These are phyloP conservation scores for Lathronympha strigana DNA, from an alignment of 2,888 invertebrate genomes.

Conservation along the genomic window DNA sequence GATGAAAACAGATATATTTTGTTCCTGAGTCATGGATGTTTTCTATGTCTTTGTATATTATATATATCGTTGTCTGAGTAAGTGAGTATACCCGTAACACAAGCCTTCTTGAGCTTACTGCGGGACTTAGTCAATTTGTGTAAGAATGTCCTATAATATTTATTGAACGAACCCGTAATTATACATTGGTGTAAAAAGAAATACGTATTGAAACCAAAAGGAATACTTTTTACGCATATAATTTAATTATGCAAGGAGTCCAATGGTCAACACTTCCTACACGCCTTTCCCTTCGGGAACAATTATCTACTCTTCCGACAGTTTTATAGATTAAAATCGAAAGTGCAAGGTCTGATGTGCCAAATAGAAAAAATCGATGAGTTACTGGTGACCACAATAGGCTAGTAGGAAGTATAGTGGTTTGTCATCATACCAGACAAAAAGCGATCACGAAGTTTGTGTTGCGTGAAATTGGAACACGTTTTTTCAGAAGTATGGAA, in stretches of 20 bases:
- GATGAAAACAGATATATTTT: too few relatives aligned
- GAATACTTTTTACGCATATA: too few relatives aligned
- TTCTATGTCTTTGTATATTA: too few relatives aligned
- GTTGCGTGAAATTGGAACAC: conserved; percentile 79
- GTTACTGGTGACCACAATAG: conserved; percentile 62
- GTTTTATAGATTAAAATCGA: conserved; percentile 59
- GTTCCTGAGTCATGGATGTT: too few relatives aligned
- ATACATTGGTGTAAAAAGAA: neutral
- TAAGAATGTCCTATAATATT: too few relatives aligned
- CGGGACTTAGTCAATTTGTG: too few relatives aligned
- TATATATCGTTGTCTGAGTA: too few relatives aligned
- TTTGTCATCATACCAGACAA: conserved; percentile 76
- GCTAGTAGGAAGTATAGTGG: conserved; percentile 67
- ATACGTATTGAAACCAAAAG: too few relatives aligned
- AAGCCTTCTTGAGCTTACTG: too few relatives aligned
- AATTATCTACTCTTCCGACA: conserved; percentile 42
- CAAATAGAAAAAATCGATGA: conserved; percentile 65
- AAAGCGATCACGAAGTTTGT: conserved; percentile 75
- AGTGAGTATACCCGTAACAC: too few relatives aligned
- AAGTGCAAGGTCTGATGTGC: conserved; percentile 73
- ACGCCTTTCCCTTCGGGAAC: conserved; percentile 48
- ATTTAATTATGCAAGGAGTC: neutral
- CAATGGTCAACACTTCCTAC: neutral
- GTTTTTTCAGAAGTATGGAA: conserved; percentile 50
- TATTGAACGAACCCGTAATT: too few relatives aligned